Percentiles rank a stretch among this genome's conserved stretches.
These are phyloP conservation scores for Ernsta delagoae DNA, from an alignment of 2,888 invertebrate species.

Conservation along the genomic window DNA sequence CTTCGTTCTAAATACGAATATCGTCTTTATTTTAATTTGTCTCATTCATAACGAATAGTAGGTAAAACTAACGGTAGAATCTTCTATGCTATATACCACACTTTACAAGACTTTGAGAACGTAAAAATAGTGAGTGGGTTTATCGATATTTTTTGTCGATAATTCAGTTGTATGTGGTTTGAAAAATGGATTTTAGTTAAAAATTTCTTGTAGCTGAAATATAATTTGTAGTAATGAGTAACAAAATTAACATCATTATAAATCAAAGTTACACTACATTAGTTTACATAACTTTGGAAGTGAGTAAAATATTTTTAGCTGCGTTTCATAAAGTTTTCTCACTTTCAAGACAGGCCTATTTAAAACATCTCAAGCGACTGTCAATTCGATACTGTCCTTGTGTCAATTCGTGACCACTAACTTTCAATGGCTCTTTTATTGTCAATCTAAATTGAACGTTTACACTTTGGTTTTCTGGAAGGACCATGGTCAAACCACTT, in stretches of 20 bases:
- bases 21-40: conserved; percentile 18
- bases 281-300: background rate
- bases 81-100: conserved; percentile 11
- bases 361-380: conserved; percentile 41
- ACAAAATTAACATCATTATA: background rate
- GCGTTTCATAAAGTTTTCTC: conserved; percentile 1
- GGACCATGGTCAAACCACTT: conserved; percentile 32
- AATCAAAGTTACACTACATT: too few relatives aligned
- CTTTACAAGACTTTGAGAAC: background rate
- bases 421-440: conserved; percentile 61
- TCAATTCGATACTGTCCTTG: conserved; percentile 60
- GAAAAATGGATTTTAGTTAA: background rate
- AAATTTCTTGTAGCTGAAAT: background rate
- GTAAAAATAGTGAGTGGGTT: background rate
- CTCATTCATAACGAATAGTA: conserved; percentile 11
- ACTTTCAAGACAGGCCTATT: conserved; percentile 32
- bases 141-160: conserved; percentile 28
- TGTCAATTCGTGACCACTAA: conserved; percentile 64
- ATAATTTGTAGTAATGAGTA: background rate
- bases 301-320: background rate
- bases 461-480: conserved; percentile 11
- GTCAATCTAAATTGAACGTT: conserved; percentile 32
- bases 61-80: conserved; percentile 26
- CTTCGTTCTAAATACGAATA: too few relatives aligned
- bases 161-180: background rate